Evolutionary conservation across 2,888 invertebrate genomes (phyloP), one percentile per base, ranked within the genome.

Genomic region (Acanthopleura granulata): DNA sequence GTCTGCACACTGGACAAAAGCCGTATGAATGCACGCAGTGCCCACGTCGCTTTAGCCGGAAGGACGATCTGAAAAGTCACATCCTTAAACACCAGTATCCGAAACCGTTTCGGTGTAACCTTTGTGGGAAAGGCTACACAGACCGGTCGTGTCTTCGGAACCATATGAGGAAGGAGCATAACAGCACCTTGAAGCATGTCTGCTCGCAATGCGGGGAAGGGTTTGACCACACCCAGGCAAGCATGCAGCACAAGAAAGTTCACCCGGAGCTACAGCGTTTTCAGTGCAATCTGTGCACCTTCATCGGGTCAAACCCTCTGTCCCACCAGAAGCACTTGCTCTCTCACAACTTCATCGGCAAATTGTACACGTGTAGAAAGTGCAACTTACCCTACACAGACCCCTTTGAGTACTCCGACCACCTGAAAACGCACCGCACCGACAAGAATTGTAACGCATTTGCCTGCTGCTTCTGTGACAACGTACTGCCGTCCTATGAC

Each of bases 11-110:
- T 0, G 86, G 86, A 3, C 78, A 82, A n/a, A 83, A 82, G 61
- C 85, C 86, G 0, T 85, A 83, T 78, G 76, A 81, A 30, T 86
- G 86, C 74, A 75, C 77, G 14, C 79, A 81, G 51, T 85, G 87
- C 74, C 74, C 78, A 0, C 83, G 82, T 72, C 80, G 83, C 40
- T 86, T 87, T 74, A 80, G 85, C 0, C 79, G 87, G 27, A 82
- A 83, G 71, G 85, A 86, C 71, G 85, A 85, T 51, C 81, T 85
- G 25, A 87, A 86, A 72, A 81, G 84, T 6, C 87, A 87, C 77
- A 76, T 83, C 27, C 79, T 86, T 14, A 83, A 84, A n/a, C 86
- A 87, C 75, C 80, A 80, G 49, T 84, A 81, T 77, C 79, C 79
- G 69, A 85, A 84, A 71, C 85, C 85, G 22, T 86, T 82, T 76